A percentile compares a stretch with the other conserved stretches of the same genome.
These are phyloP conservation scores for Epinephelus awoara DNA, from an alignment of 2,797 vertebrate genomes.

Conservation along the genomic window DNA sequence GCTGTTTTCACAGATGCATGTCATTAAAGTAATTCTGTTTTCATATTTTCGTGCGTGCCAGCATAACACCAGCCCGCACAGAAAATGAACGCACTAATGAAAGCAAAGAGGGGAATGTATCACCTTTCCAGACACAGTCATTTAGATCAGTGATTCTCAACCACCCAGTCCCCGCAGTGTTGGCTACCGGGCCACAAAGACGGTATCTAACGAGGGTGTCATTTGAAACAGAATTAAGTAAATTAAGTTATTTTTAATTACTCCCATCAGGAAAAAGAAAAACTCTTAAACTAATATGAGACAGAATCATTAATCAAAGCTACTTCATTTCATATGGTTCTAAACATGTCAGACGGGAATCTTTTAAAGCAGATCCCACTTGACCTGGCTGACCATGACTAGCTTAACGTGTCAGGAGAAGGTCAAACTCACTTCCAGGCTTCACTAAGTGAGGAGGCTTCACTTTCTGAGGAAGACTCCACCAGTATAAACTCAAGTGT, in stretches of 20 bases:
- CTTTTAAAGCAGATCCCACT: neutral
- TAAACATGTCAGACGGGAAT: neutral
- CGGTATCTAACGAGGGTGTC: neutral
- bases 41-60: slow-evolving; percentile 14
- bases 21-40: slow-evolving; percentile 29
- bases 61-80: neutral
- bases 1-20: slow-evolving; percentile 27
- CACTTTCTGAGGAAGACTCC: slow-evolving; percentile 6
- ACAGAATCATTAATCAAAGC: neutral
- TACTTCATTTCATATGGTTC: neutral
- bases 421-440: slow-evolving; percentile 17
- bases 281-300: neutral
- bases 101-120: slow-evolving; percentile 4
- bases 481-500: neutral
- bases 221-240: neutral
- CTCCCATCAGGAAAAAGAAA: neutral
- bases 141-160: neutral
- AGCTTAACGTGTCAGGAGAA: neutral
- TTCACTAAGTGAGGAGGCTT: slow-evolving; percentile 18
- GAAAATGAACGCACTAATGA: neutral
- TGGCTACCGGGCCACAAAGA: neutral
- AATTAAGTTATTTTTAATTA: neutral
- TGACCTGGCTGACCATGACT: slow-evolving; percentile 10
- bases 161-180: neutral
- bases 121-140: neutral